These are phyloP conservation scores for Chaetophractus vellerosus DNA, from an alignment of 2,797 vertebrate genomes.

Conservation along the genomic window DNA sequence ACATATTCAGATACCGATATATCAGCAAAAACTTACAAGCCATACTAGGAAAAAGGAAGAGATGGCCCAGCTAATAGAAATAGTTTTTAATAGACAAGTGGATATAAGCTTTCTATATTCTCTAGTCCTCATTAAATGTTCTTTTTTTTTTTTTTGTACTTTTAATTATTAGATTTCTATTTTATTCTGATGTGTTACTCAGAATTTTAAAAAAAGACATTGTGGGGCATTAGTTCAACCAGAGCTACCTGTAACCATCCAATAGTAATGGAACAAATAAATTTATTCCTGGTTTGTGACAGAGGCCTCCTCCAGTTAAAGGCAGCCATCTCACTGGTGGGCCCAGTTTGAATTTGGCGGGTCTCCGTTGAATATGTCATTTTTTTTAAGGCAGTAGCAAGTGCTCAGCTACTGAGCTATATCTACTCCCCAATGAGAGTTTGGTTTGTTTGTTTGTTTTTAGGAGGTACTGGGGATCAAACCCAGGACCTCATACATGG, in stretches of 20 bases:
- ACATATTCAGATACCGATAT: too few species aligned
- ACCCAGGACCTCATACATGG: too few species aligned
- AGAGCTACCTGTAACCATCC: background rate
- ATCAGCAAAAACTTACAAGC: too few species aligned
- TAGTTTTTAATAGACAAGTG: background rate
- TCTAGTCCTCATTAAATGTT: background rate
- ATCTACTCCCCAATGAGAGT: too few species aligned
- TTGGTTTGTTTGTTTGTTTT: too few species aligned
- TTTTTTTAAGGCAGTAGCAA: too few species aligned
- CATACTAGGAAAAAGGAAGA: too few species aligned
- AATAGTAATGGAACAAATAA: background rate
- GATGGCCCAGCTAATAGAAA: background rate
- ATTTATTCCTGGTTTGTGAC: background rate
- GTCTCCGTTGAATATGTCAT: background rate
- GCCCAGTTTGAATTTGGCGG: conserved; percentile 18
- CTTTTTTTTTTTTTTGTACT: conserved; percentile 1
- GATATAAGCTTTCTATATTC: background rate
- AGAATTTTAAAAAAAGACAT: background rate
- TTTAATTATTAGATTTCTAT: conserved; percentile 29
- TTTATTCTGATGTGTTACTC: conserved; percentile 37
- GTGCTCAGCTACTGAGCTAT: too few species aligned
- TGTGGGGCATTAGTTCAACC: background rate
- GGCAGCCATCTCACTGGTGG: background rate
- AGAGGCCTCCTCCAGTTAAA: background rate
- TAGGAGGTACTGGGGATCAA: too few species aligned